Percentiles rank a stretch among this genome's conserved stretches.
Evolutionary conservation across 2,113 vertebrate genomes (phyloP).

Genomic region (Sinocyclocheilus anophthalmus): DNA sequence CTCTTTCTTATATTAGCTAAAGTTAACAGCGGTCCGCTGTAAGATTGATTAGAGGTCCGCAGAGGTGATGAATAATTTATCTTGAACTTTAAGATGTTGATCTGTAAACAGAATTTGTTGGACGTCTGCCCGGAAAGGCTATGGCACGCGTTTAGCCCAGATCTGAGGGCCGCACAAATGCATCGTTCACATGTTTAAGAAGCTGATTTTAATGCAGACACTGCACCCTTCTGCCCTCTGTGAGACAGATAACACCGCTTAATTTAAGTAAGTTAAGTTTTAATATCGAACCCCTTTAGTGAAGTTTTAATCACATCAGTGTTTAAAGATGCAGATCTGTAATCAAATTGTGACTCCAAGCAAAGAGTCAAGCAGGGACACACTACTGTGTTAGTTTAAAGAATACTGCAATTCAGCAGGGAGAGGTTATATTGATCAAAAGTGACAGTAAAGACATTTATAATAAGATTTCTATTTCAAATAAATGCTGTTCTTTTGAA

Average conservation of each 20-base stretch:
- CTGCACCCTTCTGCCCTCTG: background rate
- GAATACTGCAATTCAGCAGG: too few relatives aligned
- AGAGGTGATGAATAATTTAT: constrained; percentile 50
- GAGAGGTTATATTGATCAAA: too few relatives aligned
- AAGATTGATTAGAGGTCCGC: constrained; percentile 24
- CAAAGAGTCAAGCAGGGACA: too few relatives aligned
- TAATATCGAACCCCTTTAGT: background rate
- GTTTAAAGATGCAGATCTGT: too few relatives aligned
- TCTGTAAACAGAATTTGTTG: background rate
- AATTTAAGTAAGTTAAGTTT: too few relatives aligned
- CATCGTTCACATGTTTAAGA: background rate
- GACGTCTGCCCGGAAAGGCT: background rate
- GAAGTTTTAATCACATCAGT: background rate
- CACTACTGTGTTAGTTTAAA: too few relatives aligned
- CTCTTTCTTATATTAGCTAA: background rate
- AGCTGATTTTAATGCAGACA: background rate
- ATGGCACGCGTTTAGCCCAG: background rate
- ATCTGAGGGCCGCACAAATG: too few relatives aligned
- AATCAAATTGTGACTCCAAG: too few relatives aligned
- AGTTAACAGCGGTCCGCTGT: background rate
- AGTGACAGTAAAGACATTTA: too few relatives aligned
- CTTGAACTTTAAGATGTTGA: constrained; percentile 43
- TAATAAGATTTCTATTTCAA: too few relatives aligned
- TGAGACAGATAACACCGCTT: background rate
- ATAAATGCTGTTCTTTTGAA: too few relatives aligned